Conservation (phyloP, 2,113 vertebrate genomes). For the Ochotona curzoniae region DNA sequence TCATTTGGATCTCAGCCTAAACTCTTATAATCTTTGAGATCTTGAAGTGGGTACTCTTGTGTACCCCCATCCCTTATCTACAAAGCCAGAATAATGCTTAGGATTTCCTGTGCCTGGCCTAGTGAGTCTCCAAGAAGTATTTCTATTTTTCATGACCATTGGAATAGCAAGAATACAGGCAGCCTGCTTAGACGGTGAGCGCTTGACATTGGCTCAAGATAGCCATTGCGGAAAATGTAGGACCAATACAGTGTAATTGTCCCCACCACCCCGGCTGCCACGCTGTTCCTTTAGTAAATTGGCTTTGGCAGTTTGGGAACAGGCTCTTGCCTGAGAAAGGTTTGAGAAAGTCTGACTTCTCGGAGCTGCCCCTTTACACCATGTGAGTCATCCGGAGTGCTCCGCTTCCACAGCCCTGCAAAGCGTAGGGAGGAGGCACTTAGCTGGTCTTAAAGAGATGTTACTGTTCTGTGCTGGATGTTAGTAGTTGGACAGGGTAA, state of each 20-base stretch:
- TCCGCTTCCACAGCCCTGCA: neutral
- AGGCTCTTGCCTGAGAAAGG: accelerated
- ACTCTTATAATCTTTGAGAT: neutral
- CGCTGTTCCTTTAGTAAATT: neutral
- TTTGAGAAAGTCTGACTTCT: neutral
- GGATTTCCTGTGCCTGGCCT: neutral
- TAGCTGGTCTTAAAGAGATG: neutral
- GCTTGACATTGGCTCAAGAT: neutral
- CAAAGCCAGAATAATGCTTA: neutral
- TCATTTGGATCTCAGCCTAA: neutral
- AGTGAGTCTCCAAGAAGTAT: neutral
- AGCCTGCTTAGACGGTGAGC: neutral
- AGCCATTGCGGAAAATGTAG: neutral
- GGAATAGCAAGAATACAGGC: neutral
- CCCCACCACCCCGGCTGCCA: neutral
- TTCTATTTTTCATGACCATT: neutral
- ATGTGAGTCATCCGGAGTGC: accelerated
- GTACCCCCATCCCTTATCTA: neutral
- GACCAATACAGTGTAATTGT: neutral
- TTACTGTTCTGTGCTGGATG: neutral
- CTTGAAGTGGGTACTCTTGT: neutral
- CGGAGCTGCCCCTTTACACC: neutral
- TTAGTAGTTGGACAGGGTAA: neutral
- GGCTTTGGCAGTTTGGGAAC: neutral
- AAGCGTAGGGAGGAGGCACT: neutral